Percentiles rank a stretch among this genome's conserved stretches.
Evolutionary conservation across 2,888 invertebrate species (phyloP).

Genomic region (Amphipoea oculea): DNA sequence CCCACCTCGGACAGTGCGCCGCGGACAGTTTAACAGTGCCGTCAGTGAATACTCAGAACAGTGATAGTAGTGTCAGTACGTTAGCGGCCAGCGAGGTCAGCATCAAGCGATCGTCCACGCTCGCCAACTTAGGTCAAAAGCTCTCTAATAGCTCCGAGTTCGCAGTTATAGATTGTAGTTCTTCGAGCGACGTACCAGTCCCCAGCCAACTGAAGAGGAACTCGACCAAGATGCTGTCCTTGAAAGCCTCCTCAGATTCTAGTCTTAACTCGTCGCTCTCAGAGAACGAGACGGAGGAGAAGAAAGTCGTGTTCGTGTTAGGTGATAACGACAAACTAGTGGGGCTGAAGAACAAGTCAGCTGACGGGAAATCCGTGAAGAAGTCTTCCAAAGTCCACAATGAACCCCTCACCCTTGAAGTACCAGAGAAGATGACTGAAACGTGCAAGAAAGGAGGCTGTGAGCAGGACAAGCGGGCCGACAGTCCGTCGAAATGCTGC

Average conservation of each 20-base stretch:
- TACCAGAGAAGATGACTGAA: constrained; percentile 68
- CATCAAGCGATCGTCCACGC: constrained; percentile 81
- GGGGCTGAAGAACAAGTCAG: constrained; percentile 91
- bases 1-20: constrained; percentile 66
- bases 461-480: constrained; percentile 73
- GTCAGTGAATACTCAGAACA: constrained; percentile 77
- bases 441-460: constrained; percentile 73
- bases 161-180: constrained; percentile 66
- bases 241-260: constrained; percentile 80
- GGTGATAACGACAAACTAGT: constrained; percentile 93
- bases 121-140: constrained; percentile 81
- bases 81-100: constrained; percentile 78
- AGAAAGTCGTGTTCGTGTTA: constrained; percentile 92
- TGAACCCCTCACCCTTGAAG: constrained; percentile 73
- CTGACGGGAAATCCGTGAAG: constrained; percentile 83
- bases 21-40: constrained; percentile 72
- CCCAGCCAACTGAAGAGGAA: constrained; percentile 77
- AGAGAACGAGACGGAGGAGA: constrained; percentile 77
- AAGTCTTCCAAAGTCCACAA: constrained; percentile 81
- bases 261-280: constrained; percentile 81
- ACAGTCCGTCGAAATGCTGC: constrained; percentile 86
- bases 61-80: constrained; percentile 81
- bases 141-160: constrained; percentile 83
- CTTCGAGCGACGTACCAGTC: constrained; percentile 71
- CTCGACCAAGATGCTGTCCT: constrained; percentile 79